Base-by-base conservation (phyloP, 2,797 vertebrate species). In the Myotis vivesi region DNA sequence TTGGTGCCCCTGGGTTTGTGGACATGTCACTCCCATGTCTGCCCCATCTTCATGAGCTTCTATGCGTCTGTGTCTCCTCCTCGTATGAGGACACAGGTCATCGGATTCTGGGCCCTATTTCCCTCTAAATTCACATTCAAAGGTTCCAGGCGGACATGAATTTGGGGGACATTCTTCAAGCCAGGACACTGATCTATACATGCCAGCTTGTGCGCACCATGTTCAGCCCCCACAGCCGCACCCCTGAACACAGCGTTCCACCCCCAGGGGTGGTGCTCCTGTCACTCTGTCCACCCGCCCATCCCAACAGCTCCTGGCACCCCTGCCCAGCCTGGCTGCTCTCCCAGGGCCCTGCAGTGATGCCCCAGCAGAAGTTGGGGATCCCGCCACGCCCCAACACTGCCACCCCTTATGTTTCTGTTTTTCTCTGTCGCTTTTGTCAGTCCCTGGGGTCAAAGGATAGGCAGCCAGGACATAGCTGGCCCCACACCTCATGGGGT, bases 161-260 rank as follows among this genome's bases (percentile, higher is more conserved):
- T 20, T 44, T 5, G 44, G 51, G 16, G 66, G 41, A 16, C 3
- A 4, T n/a, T 0, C 2, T 2, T 64, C 36, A 49, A 30, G 36
- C 36, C 57, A 8, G 33, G 0, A 44, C 6, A 19, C 15, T 0
- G 5, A 33, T 49, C 8, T 33, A 12, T 44, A 4, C 0, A 0
- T 1, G 22, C 38, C 13, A 10, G 8, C 4, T 3, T 49, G 38
- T 28, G 28, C 15, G 13, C 41, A 8, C 3, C 1, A 46, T 2
- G 15, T 2, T n/a, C 76, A 17, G 11, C 11, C 4, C 62, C 55
- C 76, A 46, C 5, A 53, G 44, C 20, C 25, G 6, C 10, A 4
- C 22, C 10, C 49, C 28, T 3, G 15, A 22, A 33, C 4, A 19
- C 46, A 11, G 59, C 8, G 33, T 9, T 28, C 73, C 36, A 2